Percentiles rank a stretch among this genome's conserved stretches.
phyloP scores from a whole-genome alignment of 2,888 invertebrate species.

The Timema cristinae region DNA sequence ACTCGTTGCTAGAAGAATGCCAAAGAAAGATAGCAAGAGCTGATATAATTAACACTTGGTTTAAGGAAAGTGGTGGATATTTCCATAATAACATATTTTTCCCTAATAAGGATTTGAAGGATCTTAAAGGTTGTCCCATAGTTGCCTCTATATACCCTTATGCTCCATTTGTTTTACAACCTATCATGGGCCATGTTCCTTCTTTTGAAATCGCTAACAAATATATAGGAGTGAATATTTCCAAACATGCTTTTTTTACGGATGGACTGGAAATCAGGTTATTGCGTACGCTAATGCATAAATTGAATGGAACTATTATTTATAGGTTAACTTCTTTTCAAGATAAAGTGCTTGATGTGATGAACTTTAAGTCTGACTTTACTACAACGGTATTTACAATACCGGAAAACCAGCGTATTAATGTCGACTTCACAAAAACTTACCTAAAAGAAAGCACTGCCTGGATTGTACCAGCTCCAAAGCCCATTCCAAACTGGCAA shows the following conservation, averaged over 20 bases:
- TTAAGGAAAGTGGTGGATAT: not conserved
- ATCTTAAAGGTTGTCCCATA: not conserved
- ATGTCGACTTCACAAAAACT: not conserved
- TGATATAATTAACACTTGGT: not conserved
- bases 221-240: too few relatives aligned
- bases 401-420: too few relatives aligned
- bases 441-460: not conserved
- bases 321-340: too few relatives aligned
- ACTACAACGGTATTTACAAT: too few relatives aligned
- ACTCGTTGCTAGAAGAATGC: not conserved
- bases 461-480: conserved; percentile 9
- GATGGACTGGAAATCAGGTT: too few relatives aligned
- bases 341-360: too few relatives aligned
- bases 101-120: not conserved
- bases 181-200: not conserved
- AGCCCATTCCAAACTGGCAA: not conserved
- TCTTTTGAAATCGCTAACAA: too few relatives aligned
- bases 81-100: not conserved
- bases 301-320: too few relatives aligned
- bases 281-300: too few relatives aligned
- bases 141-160: not conserved
- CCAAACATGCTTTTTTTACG: too few relatives aligned
- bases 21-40: not conserved
- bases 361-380: too few relatives aligned
- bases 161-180: not conserved